Base-by-base conservation (phyloP, 2,113 vertebrate genomes). In the Struthidea cinerea region DNA sequence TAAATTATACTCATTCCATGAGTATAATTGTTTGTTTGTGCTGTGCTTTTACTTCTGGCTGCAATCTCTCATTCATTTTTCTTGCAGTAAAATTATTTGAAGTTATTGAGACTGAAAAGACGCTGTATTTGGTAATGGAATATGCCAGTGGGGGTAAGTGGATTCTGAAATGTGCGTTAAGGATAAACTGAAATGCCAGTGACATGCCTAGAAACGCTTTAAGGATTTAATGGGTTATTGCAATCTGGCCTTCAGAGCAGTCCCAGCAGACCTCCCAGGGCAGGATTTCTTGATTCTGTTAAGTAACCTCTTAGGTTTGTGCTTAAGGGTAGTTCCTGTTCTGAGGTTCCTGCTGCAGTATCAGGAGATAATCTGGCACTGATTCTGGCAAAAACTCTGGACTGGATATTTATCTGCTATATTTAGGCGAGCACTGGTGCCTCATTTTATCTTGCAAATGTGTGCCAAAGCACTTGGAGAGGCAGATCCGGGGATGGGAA, bases 61-160 rank as follows among this genome's bases (percentile, higher is more conserved):
- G 67, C 81, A 95, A 91, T 93, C 47, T 87, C 47, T 91, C 55
- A 26, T 94, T 96, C 73, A 67, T 94, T 96, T 97, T 96, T 97
- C 87, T 98, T 97, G 56, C 97, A 99, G 99, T 99, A 97, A 99
- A 99, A 98, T 97, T 99, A 96, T 99, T 99, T 98, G 99, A 99
- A 98, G 99, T 99, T 94, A 99, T 99, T 94, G 99, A 99, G 97
- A 99, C 99, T 55, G 99, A 99, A 97, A 99, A 99, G 98, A 99
- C 99, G 7, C 98, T 99, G 84, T 99, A 99, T 96, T 98, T 99
- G 98, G 98, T 99, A 96, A 99, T 99, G 99, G 99, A 99, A 88
- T 99, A 99, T 80, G 99, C 99, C 74, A 99, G 99, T 74, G 99
- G 99, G 57, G 99, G 99, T 99, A 98, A 99, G 98, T 97, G 55